phyloP scores from a whole-genome alignment of 2,888 invertebrate genomes.

The Dynastes maya region DNA sequence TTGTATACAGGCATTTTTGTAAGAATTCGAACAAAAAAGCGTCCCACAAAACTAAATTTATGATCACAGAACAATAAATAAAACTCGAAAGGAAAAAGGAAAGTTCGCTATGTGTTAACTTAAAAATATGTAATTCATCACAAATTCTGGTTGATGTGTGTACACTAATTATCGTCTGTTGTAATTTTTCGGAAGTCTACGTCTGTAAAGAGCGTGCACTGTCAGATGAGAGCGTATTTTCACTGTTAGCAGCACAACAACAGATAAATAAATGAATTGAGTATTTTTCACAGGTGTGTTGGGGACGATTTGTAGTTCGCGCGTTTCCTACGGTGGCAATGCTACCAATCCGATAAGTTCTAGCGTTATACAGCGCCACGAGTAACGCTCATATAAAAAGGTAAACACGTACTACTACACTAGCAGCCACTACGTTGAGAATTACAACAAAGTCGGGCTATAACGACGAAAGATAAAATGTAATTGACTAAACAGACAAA shows the following conservation, averaged over 20 bases:
- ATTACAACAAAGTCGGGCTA: background rate
- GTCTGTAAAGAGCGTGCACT: background rate
- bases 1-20: slow-evolving; percentile 75
- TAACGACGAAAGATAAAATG: slow-evolving; percentile 14
- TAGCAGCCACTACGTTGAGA: slow-evolving; percentile 11
- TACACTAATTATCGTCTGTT: slow-evolving; percentile 12
- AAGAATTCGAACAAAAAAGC: no score
- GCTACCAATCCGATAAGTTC: slow-evolving; percentile 23
- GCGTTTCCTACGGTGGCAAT: slow-evolving; percentile 14
- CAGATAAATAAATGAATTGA: slow-evolving; percentile 33
- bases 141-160: background rate
- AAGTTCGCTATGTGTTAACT: background rate
- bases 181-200: background rate
- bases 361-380: background rate
- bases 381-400: background rate
- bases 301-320: slow-evolving; percentile 4
- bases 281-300: slow-evolving; percentile 20
- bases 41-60: slow-evolving; percentile 9
- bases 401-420: background rate
- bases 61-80: slow-evolving; percentile 17
- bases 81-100: background rate
- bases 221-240: slow-evolving; percentile 12
- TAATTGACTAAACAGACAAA: slow-evolving; percentile 33
- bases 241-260: slow-evolving; percentile 15
- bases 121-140: slow-evolving; percentile 7